phyloP scores from a whole-genome alignment of 2,888 invertebrate species.

The Leucophora obtusa region DNA sequence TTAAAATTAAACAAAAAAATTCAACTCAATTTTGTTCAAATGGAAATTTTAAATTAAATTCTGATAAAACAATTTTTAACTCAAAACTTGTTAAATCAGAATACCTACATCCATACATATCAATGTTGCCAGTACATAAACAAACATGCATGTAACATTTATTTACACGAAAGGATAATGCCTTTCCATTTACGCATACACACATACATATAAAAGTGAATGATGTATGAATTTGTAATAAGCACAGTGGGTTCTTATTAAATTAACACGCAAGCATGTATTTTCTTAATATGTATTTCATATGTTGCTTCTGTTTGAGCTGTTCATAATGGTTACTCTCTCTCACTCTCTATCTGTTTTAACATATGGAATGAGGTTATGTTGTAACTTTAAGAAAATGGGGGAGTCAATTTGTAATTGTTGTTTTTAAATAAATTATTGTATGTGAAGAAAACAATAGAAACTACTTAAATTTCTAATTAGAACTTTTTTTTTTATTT shows the following conservation, averaged over 20 bases:
- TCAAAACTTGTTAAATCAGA: not conserved
- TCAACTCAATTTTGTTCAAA: constrained; percentile 12
- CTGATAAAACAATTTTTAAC: constrained; percentile 8
- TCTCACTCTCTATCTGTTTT: not conserved
- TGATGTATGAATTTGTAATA: constrained; percentile 1
- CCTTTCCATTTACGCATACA: constrained; percentile 1
- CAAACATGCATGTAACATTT: not conserved
- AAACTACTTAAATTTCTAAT: constrained; percentile 57
- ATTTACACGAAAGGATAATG: not conserved
- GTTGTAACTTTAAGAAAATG: not conserved
- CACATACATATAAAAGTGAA: constrained; percentile 10
- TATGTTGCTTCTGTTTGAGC: constrained; percentile 49
- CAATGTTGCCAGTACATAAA: not conserved
- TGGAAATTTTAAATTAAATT: constrained; percentile 1
- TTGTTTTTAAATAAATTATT: constrained; percentile 40
- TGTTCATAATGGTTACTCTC: constrained; percentile 36
- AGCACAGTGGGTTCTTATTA: constrained; percentile 57
- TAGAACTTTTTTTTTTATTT: constrained; percentile 39
- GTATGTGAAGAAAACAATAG: constrained; percentile 45
- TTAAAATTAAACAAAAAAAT: constrained; percentile 6
- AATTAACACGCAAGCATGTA: constrained; percentile 65
- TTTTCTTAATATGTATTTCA: constrained; percentile 15
- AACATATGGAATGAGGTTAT: constrained; percentile 8
- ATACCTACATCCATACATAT: constrained; percentile 14
- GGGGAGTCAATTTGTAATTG: constrained; percentile 28